Conservation (phyloP, 1,140 invertebrate genomes). For the Euwallacea similis region DNA sequence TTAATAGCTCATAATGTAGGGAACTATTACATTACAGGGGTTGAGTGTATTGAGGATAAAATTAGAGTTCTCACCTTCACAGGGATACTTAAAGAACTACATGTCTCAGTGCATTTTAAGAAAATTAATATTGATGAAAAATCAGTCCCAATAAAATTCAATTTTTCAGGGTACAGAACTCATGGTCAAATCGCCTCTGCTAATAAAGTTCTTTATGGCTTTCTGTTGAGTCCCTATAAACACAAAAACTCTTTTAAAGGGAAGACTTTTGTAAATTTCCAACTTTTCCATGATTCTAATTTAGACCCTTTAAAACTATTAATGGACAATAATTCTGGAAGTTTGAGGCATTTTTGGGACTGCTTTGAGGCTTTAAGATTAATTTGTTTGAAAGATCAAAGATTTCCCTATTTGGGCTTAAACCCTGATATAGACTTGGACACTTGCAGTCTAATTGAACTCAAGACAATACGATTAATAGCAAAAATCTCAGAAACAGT, state of each 20-base stretch:
- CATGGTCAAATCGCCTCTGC: slow-evolving; percentile 40
- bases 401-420: slow-evolving; percentile 46
- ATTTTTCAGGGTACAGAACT: slow-evolving; percentile 31
- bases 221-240: slow-evolving; percentile 38
- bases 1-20: slow-evolving; percentile 30
- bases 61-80: slow-evolving; percentile 42
- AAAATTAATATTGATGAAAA: slow-evolving; percentile 40
- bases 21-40: slow-evolving; percentile 41
- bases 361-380: slow-evolving; percentile 45
- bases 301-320: slow-evolving; percentile 40
- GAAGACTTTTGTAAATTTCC: slow-evolving; percentile 36
- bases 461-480: slow-evolving; percentile 45
- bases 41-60: slow-evolving; percentile 36
- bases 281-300: slow-evolving; percentile 39
- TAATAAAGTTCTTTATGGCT: slow-evolving; percentile 37
- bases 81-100: slow-evolving; percentile 41
- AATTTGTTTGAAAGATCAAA: slow-evolving; percentile 44
- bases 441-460: slow-evolving; percentile 35
- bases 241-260: slow-evolving; percentile 35
- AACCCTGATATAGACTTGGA: slow-evolving; percentile 42
- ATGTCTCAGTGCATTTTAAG: slow-evolving; percentile 35
- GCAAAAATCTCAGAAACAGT: slow-evolving; percentile 47
- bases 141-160: slow-evolving; percentile 36
- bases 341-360: slow-evolving; percentile 42
- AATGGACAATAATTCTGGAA: slow-evolving; percentile 39